Evolutionary conservation across 2,113 vertebrate genomes (phyloP), one percentile per base, ranked within the genome.

Genomic region (Taurulus bubalis): DNA sequence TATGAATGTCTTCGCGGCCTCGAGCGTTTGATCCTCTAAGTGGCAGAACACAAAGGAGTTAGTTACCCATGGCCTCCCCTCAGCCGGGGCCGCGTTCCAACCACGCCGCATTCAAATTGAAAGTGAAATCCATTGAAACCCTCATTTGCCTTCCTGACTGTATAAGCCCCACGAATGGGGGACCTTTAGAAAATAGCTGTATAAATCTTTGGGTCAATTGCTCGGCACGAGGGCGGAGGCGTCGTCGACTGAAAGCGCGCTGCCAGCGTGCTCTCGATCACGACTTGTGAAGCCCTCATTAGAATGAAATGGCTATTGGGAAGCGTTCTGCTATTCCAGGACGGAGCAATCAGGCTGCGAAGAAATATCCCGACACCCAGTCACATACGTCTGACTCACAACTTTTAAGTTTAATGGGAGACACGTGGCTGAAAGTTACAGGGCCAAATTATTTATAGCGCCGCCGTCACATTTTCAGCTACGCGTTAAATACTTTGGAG

Each of bases 171-270:
- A 77, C 70, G 58, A 81, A 87, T 71, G 87, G 85, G 64, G 69
- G 84, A 89, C 85, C 75, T 92, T 93, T 91, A 77, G 75, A 93
- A 91, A 92, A 89, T 78, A 77, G 89, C 87, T 90, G 90, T 77
- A 86, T 91, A 93, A 93, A 92, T 90, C 90, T 89, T 68, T 49
- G 32, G 90, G 85, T 92, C 87, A 89, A 91, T 92, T 92, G 82
- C 80, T 85, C 81, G 78, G 34, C 68, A 59, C 88, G 75, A 83
- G 85, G 87, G 30, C 30, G 30, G 60, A 75, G 67, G 51, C 59
- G 40, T 74, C 75, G 85, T 90, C 80, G 90, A 91, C 75, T 64
- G 79, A 78, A 4, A 45, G 42, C 77, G 60, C 73, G 55, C 84
- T 67, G 75, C 85, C 78, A 85, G 75, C 86, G 90, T 91, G 89